Conservation (phyloP, 1,140 invertebrate species). For the Ceratina australensis region DNA sequence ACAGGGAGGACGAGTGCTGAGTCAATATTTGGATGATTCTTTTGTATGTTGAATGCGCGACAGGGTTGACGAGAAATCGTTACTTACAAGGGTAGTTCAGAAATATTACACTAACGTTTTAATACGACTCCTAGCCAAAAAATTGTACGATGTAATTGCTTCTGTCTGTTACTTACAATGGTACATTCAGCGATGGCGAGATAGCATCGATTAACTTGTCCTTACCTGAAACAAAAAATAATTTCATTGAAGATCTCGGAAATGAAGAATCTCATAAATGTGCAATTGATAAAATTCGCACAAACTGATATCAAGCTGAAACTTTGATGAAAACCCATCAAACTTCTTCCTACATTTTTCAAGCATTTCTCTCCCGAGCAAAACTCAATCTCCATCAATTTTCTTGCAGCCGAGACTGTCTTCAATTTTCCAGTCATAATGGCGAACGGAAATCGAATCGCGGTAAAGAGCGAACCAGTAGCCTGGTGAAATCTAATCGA, state of each 20-base stretch:
- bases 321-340: not conserved
- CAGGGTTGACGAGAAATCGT: not conserved
- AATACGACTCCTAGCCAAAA: not conserved
- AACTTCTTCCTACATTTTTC: not conserved
- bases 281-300: no score
- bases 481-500: not conserved
- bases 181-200: not conserved
- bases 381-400: constrained; percentile 17
- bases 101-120: not conserved
- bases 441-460: constrained; percentile 11
- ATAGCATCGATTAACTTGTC: not conserved
- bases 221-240: constrained; percentile 26
- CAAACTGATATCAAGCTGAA: not conserved
- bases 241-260: not conserved
- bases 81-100: not conserved
- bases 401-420: not conserved
- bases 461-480: not conserved
- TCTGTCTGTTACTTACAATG: not conserved
- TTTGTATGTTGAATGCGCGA: not conserved
- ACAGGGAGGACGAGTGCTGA: not conserved
- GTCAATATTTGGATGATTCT: constrained; percentile 10
- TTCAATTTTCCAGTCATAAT: not conserved
- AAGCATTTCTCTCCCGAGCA: not conserved
- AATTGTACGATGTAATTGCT: not conserved
- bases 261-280: not conserved